Evolutionary conservation across 2,888 invertebrate species (phyloP).

Genomic region (Tillus elongatus): DNA sequence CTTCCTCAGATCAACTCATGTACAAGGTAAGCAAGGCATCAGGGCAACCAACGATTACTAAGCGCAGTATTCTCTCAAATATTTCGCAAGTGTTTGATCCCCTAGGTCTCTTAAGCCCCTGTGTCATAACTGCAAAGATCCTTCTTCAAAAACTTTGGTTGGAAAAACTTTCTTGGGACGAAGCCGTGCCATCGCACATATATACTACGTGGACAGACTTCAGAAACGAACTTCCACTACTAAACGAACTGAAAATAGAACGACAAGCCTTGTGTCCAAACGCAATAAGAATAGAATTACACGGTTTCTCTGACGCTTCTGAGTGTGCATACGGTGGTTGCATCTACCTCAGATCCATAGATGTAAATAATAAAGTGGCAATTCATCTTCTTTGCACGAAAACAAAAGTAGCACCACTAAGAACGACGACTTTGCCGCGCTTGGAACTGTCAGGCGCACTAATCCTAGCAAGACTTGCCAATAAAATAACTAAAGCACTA

Average conservation of each 20-base stretch:
- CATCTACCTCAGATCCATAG: neutral
- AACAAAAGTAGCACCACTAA: slow-evolving; percentile 16
- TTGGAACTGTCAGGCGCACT: slow-evolving; percentile 17
- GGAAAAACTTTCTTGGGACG: neutral
- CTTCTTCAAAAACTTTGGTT: neutral
- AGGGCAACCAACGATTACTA: neutral
- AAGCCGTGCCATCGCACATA: neutral
- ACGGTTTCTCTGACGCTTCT: slow-evolving; percentile 1
- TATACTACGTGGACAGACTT: neutral
- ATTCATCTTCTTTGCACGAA: slow-evolving; percentile 16
- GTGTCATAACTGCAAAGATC: slow-evolving; percentile 1
- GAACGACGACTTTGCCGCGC: slow-evolving; percentile 14
- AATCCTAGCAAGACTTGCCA: slow-evolving; percentile 3
- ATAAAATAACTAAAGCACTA: slow-evolving; percentile 11
- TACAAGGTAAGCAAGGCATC: neutral
- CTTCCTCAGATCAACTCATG: neutral
- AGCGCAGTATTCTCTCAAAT: neutral
- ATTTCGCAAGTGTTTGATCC: neutral
- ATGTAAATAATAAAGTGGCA: neutral
- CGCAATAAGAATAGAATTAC: neutral
- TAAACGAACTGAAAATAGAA: neutral
- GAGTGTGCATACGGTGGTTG: neutral
- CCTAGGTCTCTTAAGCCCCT: neutral
- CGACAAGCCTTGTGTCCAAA: neutral
- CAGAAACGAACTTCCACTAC: neutral